phyloP scores from a whole-genome alignment of 2,888 invertebrate genomes.

The Philereme transversata region DNA sequence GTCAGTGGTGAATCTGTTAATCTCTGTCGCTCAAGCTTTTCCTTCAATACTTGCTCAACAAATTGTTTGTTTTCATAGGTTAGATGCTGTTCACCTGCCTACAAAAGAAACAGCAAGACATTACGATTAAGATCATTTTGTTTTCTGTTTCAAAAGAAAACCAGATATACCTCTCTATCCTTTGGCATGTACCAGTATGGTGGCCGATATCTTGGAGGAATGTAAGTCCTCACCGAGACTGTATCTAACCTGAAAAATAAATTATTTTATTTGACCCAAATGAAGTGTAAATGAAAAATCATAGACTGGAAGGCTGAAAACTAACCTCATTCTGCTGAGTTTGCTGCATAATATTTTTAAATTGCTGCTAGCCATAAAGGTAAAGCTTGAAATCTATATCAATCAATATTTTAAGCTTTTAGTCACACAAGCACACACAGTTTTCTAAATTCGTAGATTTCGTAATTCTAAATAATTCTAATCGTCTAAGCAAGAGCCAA shows the following conservation, averaged over 20 bases:
- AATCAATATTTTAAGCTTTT: too few species aligned
- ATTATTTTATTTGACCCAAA: background rate
- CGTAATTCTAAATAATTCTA: too few species aligned
- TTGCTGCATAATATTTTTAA: constrained; percentile 57
- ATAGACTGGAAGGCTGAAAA: background rate
- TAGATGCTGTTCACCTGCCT: constrained; percentile 88
- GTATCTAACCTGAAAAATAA: constrained; percentile 59
- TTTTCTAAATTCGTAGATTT: too few species aligned
- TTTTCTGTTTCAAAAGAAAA: constrained; percentile 8
- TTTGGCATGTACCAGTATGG: constrained; percentile 90
- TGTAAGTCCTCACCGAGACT: constrained; percentile 49
- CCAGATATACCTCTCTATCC: constrained; percentile 84
- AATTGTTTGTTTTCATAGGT: constrained; percentile 92
- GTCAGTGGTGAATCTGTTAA: constrained; percentile 68
- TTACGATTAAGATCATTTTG: background rate
- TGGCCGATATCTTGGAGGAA: constrained; percentile 85
- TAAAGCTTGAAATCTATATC: background rate
- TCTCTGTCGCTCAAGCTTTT: constrained; percentile 83
- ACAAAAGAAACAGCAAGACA: constrained; percentile 29
- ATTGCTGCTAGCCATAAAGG: constrained; percentile 51
- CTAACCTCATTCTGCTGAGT: constrained; percentile 63
- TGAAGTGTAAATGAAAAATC: background rate
- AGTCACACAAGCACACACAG: too few species aligned
- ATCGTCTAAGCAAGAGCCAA: too few species aligned
- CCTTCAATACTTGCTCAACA: constrained; percentile 89